These are phyloP conservation scores for Rhinella marina DNA, from an alignment of 2,797 vertebrate genomes.

Conservation along the genomic window DNA sequence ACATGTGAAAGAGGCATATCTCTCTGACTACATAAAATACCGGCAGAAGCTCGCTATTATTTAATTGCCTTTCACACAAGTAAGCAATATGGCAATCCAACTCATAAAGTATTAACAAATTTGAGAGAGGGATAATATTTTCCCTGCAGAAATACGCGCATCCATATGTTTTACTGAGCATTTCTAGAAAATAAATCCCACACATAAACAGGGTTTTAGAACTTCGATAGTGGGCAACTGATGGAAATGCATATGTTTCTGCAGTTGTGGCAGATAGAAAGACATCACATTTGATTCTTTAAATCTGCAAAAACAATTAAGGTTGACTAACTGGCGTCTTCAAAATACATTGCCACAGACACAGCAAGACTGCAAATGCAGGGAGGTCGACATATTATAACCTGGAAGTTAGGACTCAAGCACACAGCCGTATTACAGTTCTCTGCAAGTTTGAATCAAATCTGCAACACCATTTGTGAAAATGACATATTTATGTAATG, in stretches of 20 bases:
- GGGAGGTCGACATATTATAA: too few relatives aligned
- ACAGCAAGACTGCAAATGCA: too few relatives aligned
- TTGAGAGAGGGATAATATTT: constrained; percentile 18
- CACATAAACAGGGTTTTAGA: constrained; percentile 25
- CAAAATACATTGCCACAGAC: too few relatives aligned
- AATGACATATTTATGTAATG: too few relatives aligned
- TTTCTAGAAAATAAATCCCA: constrained; percentile 26
- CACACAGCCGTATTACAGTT: too few relatives aligned
- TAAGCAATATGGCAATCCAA: constrained; percentile 21
- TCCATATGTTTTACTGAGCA: constrained; percentile 35
- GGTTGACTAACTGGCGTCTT: neutral
- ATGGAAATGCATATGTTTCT: constrained; percentile 20
- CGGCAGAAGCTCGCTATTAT: constrained; percentile 1
- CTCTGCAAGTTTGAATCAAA: too few relatives aligned
- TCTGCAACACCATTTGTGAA: too few relatives aligned
- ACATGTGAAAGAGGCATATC: neutral
- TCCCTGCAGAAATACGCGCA: neutral
- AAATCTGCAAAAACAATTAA: neutral
- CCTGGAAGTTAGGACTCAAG: too few relatives aligned
- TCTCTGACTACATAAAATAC: neutral
- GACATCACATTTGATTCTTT: neutral
- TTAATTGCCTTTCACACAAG: neutral
- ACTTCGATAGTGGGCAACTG: neutral
- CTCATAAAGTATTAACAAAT: constrained; percentile 24
- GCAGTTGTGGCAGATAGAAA: neutral